Conservation (phyloP, 1,140 invertebrate species). For the Pachyrhynchus sulphureomaculatus region DNA sequence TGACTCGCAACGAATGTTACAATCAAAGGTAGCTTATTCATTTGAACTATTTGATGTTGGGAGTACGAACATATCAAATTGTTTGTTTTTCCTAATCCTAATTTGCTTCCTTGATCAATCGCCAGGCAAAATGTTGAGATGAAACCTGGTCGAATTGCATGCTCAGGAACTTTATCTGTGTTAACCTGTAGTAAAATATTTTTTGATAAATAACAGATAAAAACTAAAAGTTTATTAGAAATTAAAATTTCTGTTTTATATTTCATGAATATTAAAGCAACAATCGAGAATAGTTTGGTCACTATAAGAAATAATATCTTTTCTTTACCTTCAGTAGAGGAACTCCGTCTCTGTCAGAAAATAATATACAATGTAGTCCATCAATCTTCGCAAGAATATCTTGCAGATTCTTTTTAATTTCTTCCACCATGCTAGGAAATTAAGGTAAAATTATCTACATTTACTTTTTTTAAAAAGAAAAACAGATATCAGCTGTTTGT, state of each 20-base stretch:
- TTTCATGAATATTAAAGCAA: too few relatives aligned
- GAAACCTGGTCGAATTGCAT: conserved; percentile 77
- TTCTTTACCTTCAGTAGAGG: conserved; percentile 79
- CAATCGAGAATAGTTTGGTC: too few relatives aligned
- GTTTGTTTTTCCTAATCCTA: conserved; percentile 83
- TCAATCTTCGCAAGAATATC: conserved; percentile 58
- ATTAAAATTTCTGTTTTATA: too few relatives aligned
- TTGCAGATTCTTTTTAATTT: conserved; percentile 46
- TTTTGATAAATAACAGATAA: too few relatives aligned
- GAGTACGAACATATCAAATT: conserved; percentile 86
- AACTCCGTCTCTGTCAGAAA: conserved; percentile 91
- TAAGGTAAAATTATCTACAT: too few relatives aligned
- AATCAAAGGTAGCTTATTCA: conserved; percentile 83
- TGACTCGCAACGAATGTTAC: conserved; percentile 81
- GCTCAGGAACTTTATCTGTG: conserved; percentile 56
- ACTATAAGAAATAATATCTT: too few relatives aligned
- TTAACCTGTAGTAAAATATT: conserved; percentile 7
- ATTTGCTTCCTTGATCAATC: conserved; percentile 86
- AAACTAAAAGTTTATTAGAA: too few relatives aligned
- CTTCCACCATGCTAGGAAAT: conserved; percentile 50
- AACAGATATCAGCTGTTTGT: too few relatives aligned
- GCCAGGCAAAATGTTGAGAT: conserved; percentile 87
- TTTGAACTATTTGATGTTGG: conserved; percentile 86
- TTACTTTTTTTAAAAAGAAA: too few relatives aligned
- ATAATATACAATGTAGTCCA: conserved; percentile 80